phyloP scores from a whole-genome alignment of 1,140 invertebrate genomes.

The Hyphantria cunea region DNA sequence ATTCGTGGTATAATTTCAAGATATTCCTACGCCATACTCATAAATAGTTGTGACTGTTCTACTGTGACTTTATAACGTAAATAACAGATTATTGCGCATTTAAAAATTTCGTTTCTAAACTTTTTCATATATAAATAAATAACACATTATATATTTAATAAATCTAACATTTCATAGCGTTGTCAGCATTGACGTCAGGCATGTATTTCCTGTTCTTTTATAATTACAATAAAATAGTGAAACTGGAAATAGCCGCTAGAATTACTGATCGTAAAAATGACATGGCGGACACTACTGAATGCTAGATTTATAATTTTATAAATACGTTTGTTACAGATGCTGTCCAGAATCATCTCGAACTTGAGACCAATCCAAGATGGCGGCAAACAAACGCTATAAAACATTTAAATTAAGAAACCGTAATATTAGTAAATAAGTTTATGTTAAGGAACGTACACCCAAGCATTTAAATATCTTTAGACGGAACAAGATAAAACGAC shows the following conservation, averaged over 20 bases:
- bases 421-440: conserved; percentile 72
- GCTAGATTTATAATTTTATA: conserved; percentile 2
- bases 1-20: too few relatives aligned
- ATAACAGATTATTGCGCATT: conserved; percentile 45
- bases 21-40: conserved; percentile 41
- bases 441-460: conserved; percentile 58
- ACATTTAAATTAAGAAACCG: conserved; percentile 68
- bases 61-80: conserved; percentile 37
- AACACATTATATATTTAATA: conserved; percentile 20
- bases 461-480: conserved; percentile 60
- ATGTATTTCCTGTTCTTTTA: conserved; percentile 26
- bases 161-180: conserved; percentile 8
- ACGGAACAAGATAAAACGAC: conserved; percentile 20
- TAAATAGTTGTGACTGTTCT: conserved; percentile 40
- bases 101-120: conserved; percentile 26
- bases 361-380: conserved; percentile 57
- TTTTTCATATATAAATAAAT: too few relatives aligned
- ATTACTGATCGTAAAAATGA: conserved; percentile 23
- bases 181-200: conserved; percentile 27
- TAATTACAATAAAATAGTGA: conserved; percentile 18
- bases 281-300: neutral
- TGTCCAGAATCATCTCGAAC: conserved; percentile 43
- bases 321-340: conserved; percentile 56
- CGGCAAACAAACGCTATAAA: conserved; percentile 47
- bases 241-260: conserved; percentile 18